These are phyloP conservation scores for Amblyopsis rosae DNA, from an alignment of 2,113 vertebrate genomes.

Conservation along the genomic window DNA sequence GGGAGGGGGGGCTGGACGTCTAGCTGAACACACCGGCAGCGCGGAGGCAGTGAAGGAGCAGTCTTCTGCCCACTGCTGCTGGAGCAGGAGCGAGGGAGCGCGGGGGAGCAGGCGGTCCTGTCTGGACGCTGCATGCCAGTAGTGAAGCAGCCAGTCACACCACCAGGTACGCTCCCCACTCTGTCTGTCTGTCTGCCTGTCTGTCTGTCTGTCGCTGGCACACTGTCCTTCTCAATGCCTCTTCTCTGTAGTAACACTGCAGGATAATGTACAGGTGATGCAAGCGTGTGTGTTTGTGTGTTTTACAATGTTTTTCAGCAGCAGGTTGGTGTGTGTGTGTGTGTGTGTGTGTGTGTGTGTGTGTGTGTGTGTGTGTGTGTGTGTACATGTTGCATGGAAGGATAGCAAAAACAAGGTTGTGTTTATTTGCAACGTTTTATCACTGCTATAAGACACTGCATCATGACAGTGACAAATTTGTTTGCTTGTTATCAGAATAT, in stretches of 20 bases:
- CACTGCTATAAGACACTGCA: constrained; percentile 17
- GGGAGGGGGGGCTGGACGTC: not conserved
- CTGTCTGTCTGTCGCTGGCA: not conserved
- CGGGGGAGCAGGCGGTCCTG: constrained; percentile 21
- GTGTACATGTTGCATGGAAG: not conserved
- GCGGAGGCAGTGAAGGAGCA: not conserved
- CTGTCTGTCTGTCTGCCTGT: constrained; percentile 16
- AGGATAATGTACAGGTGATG: not conserved
- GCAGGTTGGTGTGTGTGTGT: constrained; percentile 33
- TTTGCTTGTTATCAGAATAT: too few relatives aligned
- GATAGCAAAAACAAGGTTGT: constrained; percentile 24
- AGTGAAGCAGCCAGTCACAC: constrained; percentile 37
- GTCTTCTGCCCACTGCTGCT: too few relatives aligned
- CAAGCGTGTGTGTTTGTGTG: not conserved
- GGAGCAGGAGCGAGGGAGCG: not conserved
- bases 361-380: not conserved
- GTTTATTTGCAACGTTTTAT: not conserved
- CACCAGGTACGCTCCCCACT: constrained; percentile 55
- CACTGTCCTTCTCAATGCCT: constrained; percentile 7
- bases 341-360: constrained; percentile 13
- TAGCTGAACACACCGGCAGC: not conserved
- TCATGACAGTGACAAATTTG: too few relatives aligned
- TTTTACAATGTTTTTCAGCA: constrained; percentile 30
- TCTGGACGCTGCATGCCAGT: constrained; percentile 1
- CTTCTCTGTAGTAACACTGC: constrained; percentile 16